Percentiles rank a stretch among this genome's conserved stretches.
Evolutionary conservation across 2,888 invertebrate species (phyloP).

Genomic region (Criorhina ranunculi): DNA sequence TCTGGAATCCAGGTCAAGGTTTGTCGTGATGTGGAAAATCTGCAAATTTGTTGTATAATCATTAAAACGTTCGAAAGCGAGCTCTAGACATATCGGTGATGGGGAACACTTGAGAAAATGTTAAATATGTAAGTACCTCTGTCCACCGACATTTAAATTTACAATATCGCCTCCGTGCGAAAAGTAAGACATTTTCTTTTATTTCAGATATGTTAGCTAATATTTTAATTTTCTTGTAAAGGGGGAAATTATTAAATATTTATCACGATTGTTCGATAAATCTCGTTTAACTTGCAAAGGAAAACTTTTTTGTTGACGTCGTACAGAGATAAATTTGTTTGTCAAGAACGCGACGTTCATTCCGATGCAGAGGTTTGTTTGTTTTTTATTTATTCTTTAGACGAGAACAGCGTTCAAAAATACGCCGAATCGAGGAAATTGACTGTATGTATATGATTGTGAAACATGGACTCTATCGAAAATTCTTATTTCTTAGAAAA

Average conservation of each 20-base stretch:
- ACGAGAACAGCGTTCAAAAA: conserved; percentile 14
- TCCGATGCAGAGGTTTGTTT: conserved; percentile 60
- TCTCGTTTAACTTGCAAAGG: conserved; percentile 7
- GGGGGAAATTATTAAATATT: not conserved
- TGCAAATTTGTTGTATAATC: conserved; percentile 80
- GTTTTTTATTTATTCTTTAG: conserved; percentile 17
- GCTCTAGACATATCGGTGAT: not conserved
- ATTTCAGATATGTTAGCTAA: conserved; percentile 12
- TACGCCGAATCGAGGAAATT: not conserved
- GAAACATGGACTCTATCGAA: no score
- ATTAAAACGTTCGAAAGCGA: conserved; percentile 6
- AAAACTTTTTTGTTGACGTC: conserved; percentile 58
- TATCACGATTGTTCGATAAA: not conserved
- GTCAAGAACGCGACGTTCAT: conserved; percentile 45
- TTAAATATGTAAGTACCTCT: conserved; percentile 87
- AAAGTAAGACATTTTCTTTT: conserved; percentile 81
- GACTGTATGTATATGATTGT: no score
- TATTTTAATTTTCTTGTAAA: not conserved
- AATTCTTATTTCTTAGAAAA: no score
- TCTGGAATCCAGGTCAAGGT: conserved; percentile 98
- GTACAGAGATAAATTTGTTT: conserved; percentile 39
- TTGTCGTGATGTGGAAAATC: conserved; percentile 98
- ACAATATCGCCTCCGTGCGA: conserved; percentile 87
- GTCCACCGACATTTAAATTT: conserved; percentile 97
- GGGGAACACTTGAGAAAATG: conserved; percentile 7